Conservation (phyloP, 1,140 invertebrate species). For the Hirudo medicinalis region DNA sequence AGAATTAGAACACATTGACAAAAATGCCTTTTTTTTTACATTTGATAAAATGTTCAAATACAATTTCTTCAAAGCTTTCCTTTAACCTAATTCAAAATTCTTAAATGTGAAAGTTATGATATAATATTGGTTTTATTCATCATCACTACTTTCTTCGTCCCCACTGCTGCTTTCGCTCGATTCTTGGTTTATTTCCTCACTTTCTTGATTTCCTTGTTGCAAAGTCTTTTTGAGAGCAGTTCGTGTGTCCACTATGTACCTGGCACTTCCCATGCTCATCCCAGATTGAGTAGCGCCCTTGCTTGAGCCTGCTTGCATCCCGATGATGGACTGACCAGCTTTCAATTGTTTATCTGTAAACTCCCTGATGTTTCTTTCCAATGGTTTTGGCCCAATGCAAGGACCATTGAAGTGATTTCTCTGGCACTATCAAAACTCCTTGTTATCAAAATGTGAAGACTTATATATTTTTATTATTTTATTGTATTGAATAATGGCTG, state of each 20-base stretch:
- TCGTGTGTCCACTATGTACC: background rate
- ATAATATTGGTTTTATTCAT: background rate
- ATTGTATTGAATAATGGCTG: too few relatives aligned
- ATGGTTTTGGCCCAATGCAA: constrained; percentile 78
- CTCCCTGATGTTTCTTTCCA: constrained; percentile 68
- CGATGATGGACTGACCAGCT: constrained; percentile 76
- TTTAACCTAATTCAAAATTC: background rate
- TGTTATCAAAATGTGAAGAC: too few relatives aligned
- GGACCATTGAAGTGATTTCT: constrained; percentile 62
- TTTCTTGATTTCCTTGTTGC: background rate
- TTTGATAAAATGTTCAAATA: background rate
- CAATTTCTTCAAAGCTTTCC: background rate
- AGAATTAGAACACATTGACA: background rate
- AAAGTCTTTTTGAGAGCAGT: background rate
- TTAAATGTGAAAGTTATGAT: background rate
- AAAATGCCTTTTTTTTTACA: background rate
- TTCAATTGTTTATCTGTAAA: constrained; percentile 69
- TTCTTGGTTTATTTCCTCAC: background rate
- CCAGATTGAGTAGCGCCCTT: constrained; percentile 16
- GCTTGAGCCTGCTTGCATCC: constrained; percentile 57
- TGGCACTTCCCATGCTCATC: constrained; percentile 7
- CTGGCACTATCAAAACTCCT: constrained; percentile 30
- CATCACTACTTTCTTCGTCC: background rate
- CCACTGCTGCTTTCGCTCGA: background rate
- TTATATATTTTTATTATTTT: too few relatives aligned